These are phyloP conservation scores for Enteromius anoplus DNA, from an alignment of 2,797 vertebrate species.

Conservation along the genomic window DNA sequence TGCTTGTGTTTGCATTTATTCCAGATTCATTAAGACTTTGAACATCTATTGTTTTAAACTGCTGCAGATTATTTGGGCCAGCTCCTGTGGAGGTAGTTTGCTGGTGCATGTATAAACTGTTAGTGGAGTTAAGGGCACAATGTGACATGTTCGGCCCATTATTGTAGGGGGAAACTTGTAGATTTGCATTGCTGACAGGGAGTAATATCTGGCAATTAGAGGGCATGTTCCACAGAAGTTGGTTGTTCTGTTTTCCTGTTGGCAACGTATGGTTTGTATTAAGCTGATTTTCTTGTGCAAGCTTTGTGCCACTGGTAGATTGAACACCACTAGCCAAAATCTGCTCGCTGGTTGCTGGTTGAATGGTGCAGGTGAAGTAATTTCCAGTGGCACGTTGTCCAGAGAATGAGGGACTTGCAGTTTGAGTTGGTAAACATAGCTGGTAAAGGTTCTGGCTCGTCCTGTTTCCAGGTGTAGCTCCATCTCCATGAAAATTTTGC, in stretches of 20 bases:
- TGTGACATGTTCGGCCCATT: not conserved
- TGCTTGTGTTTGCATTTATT: not conserved
- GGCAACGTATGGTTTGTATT: not conserved
- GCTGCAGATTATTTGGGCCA: not conserved
- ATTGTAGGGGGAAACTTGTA: not conserved
- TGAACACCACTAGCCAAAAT: conserved; percentile 26
- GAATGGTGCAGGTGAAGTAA: not conserved
- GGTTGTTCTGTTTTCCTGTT: not conserved
- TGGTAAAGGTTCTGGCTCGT: not conserved
- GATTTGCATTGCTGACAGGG: not conserved
- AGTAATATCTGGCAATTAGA: conserved; percentile 10
- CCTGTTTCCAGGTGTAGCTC: not conserved
- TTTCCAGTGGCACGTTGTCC: conserved; percentile 4
- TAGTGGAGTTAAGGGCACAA: not conserved
- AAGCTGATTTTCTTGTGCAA: not conserved
- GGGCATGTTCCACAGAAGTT: conserved; percentile 7
- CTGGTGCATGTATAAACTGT: not conserved
- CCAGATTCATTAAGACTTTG: not conserved
- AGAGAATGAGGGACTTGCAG: not conserved
- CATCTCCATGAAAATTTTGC: not conserved
- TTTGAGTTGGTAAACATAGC: not conserved
- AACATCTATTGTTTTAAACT: not conserved
- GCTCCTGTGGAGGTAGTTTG: not conserved
- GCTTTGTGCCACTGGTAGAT: not conserved
- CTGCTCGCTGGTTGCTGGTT: not conserved